These are phyloP conservation scores for Stegodyphus mimosarum DNA, from an alignment of 1,140 invertebrate species.

Conservation along the genomic window DNA sequence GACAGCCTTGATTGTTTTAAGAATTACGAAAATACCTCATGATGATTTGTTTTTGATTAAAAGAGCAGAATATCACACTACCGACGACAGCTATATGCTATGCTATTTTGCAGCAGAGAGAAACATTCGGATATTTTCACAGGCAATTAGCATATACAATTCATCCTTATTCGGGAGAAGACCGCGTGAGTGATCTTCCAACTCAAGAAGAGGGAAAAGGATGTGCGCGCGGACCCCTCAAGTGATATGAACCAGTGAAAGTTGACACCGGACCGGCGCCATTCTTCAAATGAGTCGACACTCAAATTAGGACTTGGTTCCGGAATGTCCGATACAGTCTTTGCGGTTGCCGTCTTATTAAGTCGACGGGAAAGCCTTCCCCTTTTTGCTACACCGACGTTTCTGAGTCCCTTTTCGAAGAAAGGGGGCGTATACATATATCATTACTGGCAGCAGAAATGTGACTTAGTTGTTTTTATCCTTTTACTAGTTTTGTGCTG, in stretches of 20 bases:
- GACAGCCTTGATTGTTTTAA: too few species aligned
- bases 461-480: too few species aligned
- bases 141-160: too few species aligned
- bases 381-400: neutral
- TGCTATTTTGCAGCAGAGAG: neutral
- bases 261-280: conserved; percentile 23
- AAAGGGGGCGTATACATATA: neutral
- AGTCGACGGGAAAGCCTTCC: neutral
- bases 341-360: conserved; percentile 42
- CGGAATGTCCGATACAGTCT: conserved; percentile 40
- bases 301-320: conserved; percentile 41
- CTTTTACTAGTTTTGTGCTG: too few species aligned
- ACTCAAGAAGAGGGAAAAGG: neutral
- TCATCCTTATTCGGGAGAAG: too few species aligned
- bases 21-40: too few species aligned
- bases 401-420: neutral
- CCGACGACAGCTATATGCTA: too few species aligned
- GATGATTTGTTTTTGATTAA: too few species aligned
- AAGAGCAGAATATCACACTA: too few species aligned
- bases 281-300: conserved; percentile 18
- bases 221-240: neutral
- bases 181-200: too few species aligned
- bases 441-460: too few species aligned
- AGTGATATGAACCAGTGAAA: conserved; percentile 9
- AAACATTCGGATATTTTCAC: too few species aligned